These are phyloP conservation scores for Aratinga solstitialis DNA, from an alignment of 2,797 vertebrate genomes.

Conservation along the genomic window DNA sequence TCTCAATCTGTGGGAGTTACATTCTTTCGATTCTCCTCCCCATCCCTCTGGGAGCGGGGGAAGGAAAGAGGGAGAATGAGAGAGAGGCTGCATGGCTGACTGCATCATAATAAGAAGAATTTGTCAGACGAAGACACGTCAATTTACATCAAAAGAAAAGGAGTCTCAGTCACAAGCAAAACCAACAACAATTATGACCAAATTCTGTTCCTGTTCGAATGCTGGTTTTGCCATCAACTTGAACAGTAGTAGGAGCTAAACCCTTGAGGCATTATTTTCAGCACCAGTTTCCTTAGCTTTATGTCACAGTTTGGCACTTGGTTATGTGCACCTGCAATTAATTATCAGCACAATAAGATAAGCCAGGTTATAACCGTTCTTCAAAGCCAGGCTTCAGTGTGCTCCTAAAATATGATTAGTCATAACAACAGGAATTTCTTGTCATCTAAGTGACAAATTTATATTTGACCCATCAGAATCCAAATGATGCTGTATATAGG, in stretches of 20 bases:
- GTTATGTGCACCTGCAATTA: constrained; percentile 20
- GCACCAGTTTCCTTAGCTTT: neutral
- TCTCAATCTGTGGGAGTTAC: too few species aligned
- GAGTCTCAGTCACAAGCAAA: neutral
- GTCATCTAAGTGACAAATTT: neutral
- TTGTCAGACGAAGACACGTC: constrained; percentile 6
- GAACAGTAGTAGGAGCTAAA: neutral
- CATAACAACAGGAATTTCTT: neutral
- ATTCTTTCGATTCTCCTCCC: too few species aligned
- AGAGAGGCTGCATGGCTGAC: too few species aligned
- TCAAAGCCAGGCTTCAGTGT: neutral
- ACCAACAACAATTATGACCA: neutral
- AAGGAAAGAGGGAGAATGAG: too few species aligned
- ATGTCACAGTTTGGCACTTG: neutral
- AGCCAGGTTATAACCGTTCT: neutral
- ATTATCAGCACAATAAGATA: constrained; percentile 1
- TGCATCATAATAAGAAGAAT: constrained; percentile 40
- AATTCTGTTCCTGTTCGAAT: neutral
- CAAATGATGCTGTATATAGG: neutral
- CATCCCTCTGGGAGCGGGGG: too few species aligned
- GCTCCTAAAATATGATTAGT: neutral
- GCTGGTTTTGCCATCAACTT: neutral
- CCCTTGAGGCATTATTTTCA: neutral
- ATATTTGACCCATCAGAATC: neutral
- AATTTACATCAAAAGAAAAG: constrained; percentile 41